phyloP scores from a whole-genome alignment of 2,797 vertebrate species.

The Malurus leucopterus region DNA sequence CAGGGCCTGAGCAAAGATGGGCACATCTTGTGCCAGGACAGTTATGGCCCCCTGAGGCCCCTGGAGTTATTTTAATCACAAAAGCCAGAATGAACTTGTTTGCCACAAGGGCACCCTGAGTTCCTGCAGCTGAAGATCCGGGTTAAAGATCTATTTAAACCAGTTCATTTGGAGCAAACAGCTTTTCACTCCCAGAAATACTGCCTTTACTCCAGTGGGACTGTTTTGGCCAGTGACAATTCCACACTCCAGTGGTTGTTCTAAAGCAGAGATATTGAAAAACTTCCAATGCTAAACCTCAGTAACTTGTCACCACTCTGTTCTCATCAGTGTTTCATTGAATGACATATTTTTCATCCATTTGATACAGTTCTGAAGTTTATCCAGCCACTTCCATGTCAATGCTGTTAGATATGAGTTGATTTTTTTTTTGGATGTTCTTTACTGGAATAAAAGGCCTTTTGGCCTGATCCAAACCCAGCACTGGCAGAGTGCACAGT shows the following conservation, averaged over 20 bases:
- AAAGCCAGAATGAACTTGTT: slow-evolving; percentile 29
- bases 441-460: background rate
- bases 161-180: background rate
- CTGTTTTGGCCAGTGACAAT: background rate
- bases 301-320: slow-evolving; percentile 9
- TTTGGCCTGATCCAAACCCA: slow-evolving; percentile 14
- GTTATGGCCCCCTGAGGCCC: background rate
- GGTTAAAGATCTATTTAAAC: slow-evolving; percentile 20
- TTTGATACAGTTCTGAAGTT: slow-evolving; percentile 24
- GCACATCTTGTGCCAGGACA: background rate
- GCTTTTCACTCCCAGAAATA: background rate
- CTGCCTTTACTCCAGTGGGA: background rate
- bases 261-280: slow-evolving; percentile 17
- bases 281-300: background rate
- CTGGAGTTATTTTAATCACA: slow-evolving; percentile 41
- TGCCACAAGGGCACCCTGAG: slow-evolving; percentile 20
- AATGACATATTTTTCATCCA: slow-evolving; percentile 11
- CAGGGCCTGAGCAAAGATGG: background rate
- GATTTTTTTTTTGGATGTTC: background rate
- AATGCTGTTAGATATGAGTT: background rate
- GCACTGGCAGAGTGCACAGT: background rate
- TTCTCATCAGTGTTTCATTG: background rate
- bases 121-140: slow-evolving; percentile 8
- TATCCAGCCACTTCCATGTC: background rate
- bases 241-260: background rate